phyloP scores from a whole-genome alignment of 92 coral and sea anemone species.

The Parazoanthus atlanticus region DNA sequence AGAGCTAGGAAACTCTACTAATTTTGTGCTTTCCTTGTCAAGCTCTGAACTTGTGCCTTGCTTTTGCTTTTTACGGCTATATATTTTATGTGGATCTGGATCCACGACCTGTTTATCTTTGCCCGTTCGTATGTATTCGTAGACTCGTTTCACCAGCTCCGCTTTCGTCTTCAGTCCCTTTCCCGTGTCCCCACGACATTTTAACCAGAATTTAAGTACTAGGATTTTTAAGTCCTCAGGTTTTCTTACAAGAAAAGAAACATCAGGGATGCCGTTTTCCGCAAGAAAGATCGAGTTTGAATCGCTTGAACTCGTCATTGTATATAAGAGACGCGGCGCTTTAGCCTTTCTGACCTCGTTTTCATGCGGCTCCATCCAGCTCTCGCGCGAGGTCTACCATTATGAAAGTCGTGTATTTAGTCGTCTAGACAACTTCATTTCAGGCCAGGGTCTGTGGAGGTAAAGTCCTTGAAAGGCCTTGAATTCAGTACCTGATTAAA shows the following conservation, averaged over 20 bases:
- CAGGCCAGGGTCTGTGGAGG: no score
- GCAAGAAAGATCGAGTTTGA: neutral
- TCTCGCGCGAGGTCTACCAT: constrained; percentile 32
- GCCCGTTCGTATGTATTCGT: neutral
- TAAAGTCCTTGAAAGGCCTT: no score
- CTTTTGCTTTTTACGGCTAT: neutral
- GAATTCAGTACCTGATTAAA: no score
- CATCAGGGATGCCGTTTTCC: neutral
- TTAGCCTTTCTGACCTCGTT: constrained; percentile 49
- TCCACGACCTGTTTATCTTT: constrained; percentile 18
- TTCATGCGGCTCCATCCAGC: constrained; percentile 40
- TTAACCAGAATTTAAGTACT: neutral
- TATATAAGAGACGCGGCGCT: no score
- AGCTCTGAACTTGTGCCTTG: neutral
- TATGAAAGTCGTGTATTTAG: constrained; percentile 33
- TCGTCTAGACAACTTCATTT: no score
- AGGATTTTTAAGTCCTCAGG: neutral
- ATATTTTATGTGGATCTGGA: constrained; percentile 30
- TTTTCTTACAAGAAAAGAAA: neutral
- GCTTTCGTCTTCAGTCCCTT: constrained; percentile 31
- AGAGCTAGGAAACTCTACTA: neutral
- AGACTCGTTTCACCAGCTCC: constrained; percentile 38
- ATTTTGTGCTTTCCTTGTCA: neutral
- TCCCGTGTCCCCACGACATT: neutral
- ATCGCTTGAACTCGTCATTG: neutral